Conservation (phyloP, 2,888 invertebrate genomes). For the Hedya salicella region DNA sequence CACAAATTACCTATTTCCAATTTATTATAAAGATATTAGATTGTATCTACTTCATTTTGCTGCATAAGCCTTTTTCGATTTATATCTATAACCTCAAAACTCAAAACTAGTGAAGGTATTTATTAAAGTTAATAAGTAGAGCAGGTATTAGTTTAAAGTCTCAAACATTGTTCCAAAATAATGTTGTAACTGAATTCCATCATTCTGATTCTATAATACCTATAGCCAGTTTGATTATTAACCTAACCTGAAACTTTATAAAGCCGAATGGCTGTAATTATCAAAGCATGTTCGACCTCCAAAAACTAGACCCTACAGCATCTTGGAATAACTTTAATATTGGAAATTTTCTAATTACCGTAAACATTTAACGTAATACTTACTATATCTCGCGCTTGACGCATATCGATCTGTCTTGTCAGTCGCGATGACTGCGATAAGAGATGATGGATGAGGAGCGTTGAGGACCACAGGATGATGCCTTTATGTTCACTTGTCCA, state of each 20-base stretch:
- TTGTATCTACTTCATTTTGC: too few relatives aligned
- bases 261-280: background rate
- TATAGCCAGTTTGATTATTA: background rate
- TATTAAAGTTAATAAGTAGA: background rate
- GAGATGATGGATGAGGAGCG: slow-evolving; percentile 81
- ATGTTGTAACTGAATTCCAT: background rate
- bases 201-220: background rate
- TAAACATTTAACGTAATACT: slow-evolving; percentile 74
- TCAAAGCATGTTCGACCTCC: background rate
- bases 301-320: background rate
- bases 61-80: too few relatives aligned
- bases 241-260: slow-evolving; percentile 3
- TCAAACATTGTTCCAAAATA: background rate
- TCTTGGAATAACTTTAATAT: background rate
- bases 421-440: slow-evolving; percentile 78
- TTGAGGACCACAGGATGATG: slow-evolving; percentile 82
- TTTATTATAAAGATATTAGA: too few relatives aligned
- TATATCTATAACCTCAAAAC: slow-evolving; percentile 5
- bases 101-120: background rate
- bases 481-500: slow-evolving; percentile 72
- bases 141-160: background rate
- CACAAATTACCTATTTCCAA: too few relatives aligned
- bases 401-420: slow-evolving; percentile 84
- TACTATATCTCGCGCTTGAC: slow-evolving; percentile 80
- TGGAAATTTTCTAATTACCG: slow-evolving; percentile 40